Conservation (phyloP, 2,888 invertebrate genomes). For the Scaptodrosophila latifasciaeformis region DNA sequence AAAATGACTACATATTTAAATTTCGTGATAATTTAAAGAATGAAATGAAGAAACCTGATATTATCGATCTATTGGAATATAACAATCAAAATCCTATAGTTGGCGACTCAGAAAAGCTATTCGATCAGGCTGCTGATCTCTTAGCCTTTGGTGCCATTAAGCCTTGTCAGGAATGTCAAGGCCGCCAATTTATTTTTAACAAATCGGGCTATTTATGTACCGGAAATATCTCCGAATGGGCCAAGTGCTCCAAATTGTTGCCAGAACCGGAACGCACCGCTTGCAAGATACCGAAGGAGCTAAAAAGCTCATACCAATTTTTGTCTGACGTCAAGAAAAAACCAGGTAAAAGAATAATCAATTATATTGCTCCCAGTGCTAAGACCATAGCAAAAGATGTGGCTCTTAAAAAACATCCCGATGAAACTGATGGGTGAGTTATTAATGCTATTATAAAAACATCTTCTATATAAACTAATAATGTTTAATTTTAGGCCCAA, state of each 20-base stretch:
- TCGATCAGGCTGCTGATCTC: conserved; percentile 87
- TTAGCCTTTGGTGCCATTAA: conserved; percentile 91
- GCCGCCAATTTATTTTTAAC: conserved; percentile 82
- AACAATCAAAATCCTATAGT: conserved; percentile 84
- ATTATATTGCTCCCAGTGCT: conserved; percentile 76
- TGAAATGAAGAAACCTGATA: conserved; percentile 79
- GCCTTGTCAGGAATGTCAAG: conserved; percentile 86
- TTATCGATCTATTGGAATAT: conserved; percentile 80
- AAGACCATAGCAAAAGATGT: conserved; percentile 54
- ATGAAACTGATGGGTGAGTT: conserved; percentile 73
- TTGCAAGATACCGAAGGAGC: conserved; percentile 81
- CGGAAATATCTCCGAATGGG: conserved; percentile 86
- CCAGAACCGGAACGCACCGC: conserved; percentile 83
- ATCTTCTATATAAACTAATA: not conserved
- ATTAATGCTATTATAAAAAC: not conserved
- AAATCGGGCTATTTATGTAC: conserved; percentile 89
- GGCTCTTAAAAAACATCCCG: conserved; percentile 42
- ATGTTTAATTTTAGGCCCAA: conserved; percentile 76
- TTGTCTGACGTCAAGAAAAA: conserved; percentile 80
- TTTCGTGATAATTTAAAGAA: conserved; percentile 80
- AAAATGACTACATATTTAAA: conserved; percentile 76
- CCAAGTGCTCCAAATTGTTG: conserved; percentile 85
- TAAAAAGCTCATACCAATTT: conserved; percentile 77
- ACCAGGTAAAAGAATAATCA: conserved; percentile 78
- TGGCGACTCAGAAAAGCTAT: conserved; percentile 78